Conservation (phyloP, 2,888 invertebrate species). For the Cephus spinipes region DNA sequence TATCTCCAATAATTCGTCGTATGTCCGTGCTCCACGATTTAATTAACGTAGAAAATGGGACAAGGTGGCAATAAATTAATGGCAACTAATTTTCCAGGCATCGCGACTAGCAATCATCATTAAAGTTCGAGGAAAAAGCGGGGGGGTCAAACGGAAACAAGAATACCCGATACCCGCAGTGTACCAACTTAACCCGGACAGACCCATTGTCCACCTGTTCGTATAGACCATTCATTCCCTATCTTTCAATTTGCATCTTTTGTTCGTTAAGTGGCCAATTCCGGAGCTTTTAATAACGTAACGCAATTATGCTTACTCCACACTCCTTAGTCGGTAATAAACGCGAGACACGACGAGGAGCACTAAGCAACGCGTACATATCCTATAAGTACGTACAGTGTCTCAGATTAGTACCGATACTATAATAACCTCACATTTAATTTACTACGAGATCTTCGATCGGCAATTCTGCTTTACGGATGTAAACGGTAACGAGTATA, state of each 20-base stretch:
- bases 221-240: constrained; percentile 32
- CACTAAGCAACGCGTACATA: neutral
- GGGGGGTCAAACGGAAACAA: neutral
- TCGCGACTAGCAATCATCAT: constrained; percentile 24
- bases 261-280: constrained; percentile 44
- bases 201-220: constrained; percentile 17
- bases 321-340: neutral
- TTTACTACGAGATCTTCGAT: neutral
- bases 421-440: neutral
- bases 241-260: constrained; percentile 50
- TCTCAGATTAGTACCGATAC: neutral
- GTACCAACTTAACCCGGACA: neutral
- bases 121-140: neutral
- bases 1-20: neutral
- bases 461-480: neutral
- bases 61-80: constrained; percentile 25
- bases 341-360: neutral
- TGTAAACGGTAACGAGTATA: neutral
- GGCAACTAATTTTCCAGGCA: constrained; percentile 26
- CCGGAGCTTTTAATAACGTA: constrained; percentile 40
- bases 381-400: neutral
- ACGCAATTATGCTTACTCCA: constrained; percentile 33
- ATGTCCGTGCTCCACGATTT: neutral
- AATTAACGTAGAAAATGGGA: neutral
- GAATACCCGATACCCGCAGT: neutral